Percentiles rank a stretch among this genome's conserved stretches.
Evolutionary conservation across 2,797 vertebrate genomes (phyloP).

Genomic region (Amphiprion clarkii): DNA sequence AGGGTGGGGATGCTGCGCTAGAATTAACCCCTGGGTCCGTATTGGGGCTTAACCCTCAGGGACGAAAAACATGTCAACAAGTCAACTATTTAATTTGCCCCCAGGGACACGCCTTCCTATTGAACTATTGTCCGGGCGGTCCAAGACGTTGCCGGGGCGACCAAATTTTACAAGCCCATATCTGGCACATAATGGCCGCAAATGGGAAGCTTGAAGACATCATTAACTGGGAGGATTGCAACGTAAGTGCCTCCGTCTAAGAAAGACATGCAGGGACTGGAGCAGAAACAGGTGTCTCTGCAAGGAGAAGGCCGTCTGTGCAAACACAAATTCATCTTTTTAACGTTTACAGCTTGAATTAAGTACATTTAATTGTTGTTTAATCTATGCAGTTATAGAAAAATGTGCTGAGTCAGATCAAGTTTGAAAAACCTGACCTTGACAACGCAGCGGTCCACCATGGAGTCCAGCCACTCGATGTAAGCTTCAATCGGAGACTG

Average conservation of each 20-base stretch:
- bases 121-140: conserved; percentile 85
- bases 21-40: conserved; percentile 83
- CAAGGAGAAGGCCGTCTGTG: conserved; percentile 11
- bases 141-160: conserved; percentile 82
- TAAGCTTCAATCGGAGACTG: conserved; percentile 98
- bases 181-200: conserved; percentile 86
- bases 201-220: conserved; percentile 88
- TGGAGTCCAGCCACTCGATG: conserved; percentile 98
- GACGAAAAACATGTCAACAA: conserved; percentile 90
- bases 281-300: conserved; percentile 60
- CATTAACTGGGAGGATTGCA: conserved; percentile 84
- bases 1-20: conserved; percentile 69
- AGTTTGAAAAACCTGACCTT: conserved; percentile 88
- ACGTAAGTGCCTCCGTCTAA: conserved; percentile 64
- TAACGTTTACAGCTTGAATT: neutral
- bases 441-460: conserved; percentile 98
- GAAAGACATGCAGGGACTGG: conserved; percentile 61
- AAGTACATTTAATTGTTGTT: too few relatives aligned
- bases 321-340: conserved; percentile 18
- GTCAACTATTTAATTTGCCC: conserved; percentile 91
- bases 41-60: conserved; percentile 85
- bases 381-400: neutral
- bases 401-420: conserved; percentile 5
- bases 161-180: conserved; percentile 88
- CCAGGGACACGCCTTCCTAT: conserved; percentile 86